Evolutionary conservation across 2,888 invertebrate genomes (phyloP), one percentile per base, ranked within the genome.

Genomic region (Dicyrtomina minuta): DNA sequence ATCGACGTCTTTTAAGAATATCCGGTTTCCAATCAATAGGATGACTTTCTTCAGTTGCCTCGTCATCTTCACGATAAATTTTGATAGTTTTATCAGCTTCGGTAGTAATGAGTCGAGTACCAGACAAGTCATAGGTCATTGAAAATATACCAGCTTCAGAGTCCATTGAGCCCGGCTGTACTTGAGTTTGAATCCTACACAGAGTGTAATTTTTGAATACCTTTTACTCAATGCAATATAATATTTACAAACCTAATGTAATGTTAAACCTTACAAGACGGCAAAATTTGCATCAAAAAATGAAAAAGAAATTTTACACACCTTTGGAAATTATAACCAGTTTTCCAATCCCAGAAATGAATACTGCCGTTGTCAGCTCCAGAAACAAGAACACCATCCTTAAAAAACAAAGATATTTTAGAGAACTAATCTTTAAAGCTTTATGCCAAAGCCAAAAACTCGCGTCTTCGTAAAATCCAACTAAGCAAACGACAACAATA

Each of bases 1-100:
- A 96, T 83, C 93, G 90, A 80, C 94, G 88, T 79, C 95, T 85
- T 83, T 95, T 95, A 66, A 97, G 84, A 81, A 98, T 93, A 81
- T 99, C 97, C 0, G 98, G 98, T 70, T 94, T 88, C 99, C 98
- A 99, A 82, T 95, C 92, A 79, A 99, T 87, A 0, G 99, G 99
- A 85, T 99, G 96, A 0, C 90, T 88, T 80, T 99, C 97, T 84
- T 98, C 98, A 0, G 91, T 91, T 85, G 99, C 99, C 24, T 90
- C 87, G 13, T 96, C 95, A 82, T 99, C 98, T 83, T 97, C 97
- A 81, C 92, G 93, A 84, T 98, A 99, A 75, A 99, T 91, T 86
- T 99, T 99, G 78, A 99, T 94, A 0, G 98, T 98, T 84, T 99
- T 99, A 83, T 99, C 99, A 0, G 98, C 97, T 82, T 99, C 99